phyloP scores from a whole-genome alignment of 2,888 invertebrate genomes.

The Drosophila pseudotalamancana region DNA sequence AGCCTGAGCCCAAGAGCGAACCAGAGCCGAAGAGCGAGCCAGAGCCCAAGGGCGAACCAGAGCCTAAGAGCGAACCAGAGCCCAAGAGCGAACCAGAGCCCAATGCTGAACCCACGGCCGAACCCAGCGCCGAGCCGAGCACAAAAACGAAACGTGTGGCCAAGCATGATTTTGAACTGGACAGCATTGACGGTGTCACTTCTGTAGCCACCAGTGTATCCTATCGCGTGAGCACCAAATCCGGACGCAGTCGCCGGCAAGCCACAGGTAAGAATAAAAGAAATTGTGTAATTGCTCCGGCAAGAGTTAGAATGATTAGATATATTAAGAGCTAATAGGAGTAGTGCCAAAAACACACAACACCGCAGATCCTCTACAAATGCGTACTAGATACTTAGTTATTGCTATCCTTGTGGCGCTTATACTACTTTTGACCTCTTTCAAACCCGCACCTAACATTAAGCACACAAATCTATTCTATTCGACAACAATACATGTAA shows the following conservation, averaged over 20 bases:
- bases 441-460: constrained; percentile 83
- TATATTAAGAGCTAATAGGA: constrained; percentile 55
- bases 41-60: constrained; percentile 82
- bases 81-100: constrained; percentile 83
- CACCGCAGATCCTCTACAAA: constrained; percentile 44
- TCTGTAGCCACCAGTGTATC: constrained; percentile 91
- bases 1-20: constrained; percentile 83
- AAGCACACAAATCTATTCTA: constrained; percentile 49
- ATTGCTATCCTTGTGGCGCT: constrained; percentile 48
- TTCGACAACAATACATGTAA: constrained; percentile 22
- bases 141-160: constrained; percentile 86
- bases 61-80: constrained; percentile 84
- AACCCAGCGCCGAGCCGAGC: constrained; percentile 82
- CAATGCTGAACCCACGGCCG: constrained; percentile 84
- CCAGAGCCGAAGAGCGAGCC: constrained; percentile 85
- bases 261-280: constrained; percentile 59
- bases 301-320: not conserved
- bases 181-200: constrained; percentile 87
- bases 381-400: constrained; percentile 33
- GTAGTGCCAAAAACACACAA: constrained; percentile 42
- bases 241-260: constrained; percentile 81
- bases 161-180: constrained; percentile 78
- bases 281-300: constrained; percentile 7
- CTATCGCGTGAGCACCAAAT: constrained; percentile 89
- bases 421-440: constrained; percentile 43